These are phyloP conservation scores for Neosilurus mollespiculum DNA, from an alignment of 2,797 vertebrate species.

Conservation along the genomic window DNA sequence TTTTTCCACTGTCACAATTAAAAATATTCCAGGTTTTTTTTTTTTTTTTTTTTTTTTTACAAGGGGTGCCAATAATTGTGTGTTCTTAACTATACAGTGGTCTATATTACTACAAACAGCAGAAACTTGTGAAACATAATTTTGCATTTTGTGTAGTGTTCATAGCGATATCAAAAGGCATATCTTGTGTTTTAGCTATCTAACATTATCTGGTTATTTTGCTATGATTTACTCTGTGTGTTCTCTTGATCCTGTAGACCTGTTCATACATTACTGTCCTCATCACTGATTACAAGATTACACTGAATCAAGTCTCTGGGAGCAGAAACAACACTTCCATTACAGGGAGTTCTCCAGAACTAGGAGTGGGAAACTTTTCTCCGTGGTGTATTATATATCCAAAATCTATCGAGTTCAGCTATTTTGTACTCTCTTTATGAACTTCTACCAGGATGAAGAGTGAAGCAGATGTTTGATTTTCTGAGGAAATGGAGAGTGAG, in stretches of 20 bases:
- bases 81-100: neutral
- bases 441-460: neutral
- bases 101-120: too few species aligned
- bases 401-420: neutral
- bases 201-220: neutral
- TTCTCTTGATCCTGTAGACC: neutral
- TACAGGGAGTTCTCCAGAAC: neutral
- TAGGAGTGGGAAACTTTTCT: neutral
- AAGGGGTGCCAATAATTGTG: too few species aligned
- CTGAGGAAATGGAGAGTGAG: neutral
- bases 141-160: too few species aligned
- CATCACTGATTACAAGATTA: neutral
- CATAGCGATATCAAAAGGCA: neutral
- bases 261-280: neutral
- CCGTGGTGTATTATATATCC: neutral
- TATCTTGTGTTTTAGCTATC: neutral
- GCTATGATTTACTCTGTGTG: neutral
- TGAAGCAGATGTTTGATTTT: neutral
- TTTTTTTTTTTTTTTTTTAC: too few species aligned
- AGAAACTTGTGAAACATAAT: too few species aligned
- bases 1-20: too few species aligned
- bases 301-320: neutral
- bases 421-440: neutral
- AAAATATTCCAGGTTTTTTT: too few species aligned
- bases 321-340: neutral